Evolutionary conservation across 1,140 invertebrate species (phyloP), one percentile per base, ranked within the genome.

Genomic region (Monomorium pharaonis): DNA sequence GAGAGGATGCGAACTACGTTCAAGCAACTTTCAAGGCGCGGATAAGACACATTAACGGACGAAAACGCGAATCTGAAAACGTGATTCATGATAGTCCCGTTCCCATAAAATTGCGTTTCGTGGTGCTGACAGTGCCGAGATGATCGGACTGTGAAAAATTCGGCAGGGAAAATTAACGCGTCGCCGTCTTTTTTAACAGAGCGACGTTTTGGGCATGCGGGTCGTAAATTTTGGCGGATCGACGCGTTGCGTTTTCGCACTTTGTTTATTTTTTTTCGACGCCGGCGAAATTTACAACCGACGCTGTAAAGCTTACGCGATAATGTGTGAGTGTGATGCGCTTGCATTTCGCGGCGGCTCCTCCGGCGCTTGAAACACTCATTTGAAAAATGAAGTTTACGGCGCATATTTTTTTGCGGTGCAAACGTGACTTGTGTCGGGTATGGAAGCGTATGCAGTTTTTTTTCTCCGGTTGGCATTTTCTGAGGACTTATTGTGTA

Each of bases 221-320:
- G 37, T 74, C 78, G 67, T 83, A 83, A 83, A 83, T 83, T 83
- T 83, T 44, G 51, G 67, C 24, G 78, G 78, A 83, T 83, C 67
- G 78, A 83, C 78, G 78, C 65, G 78, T 47, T 83, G 51, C 78
- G 24, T 83, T 83, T 74, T 83, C 42, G 78, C 67, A 51, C 67
- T 67, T 60, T 74, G 37, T 72, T 83, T 70, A 54, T 65, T 67
- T 80, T 70, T 72, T 74, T 83, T 58, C 42, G 51, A 30, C 65
- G 37, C 49, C 9, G 18, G 18, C 37, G n/a, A 58, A 83, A 83
- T 83, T 83, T 83, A 83, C 67, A 72, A 47, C n/a, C 51, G 21
- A 14, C 44, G 65, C 67, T 47, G 33, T 83, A 72, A 58, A 83
- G 60, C 63, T 69, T 67, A 37, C 21, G 42, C 78, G 51, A 47